Conservation (phyloP, 2,113 vertebrate species). For the Alosa alosa region DNA sequence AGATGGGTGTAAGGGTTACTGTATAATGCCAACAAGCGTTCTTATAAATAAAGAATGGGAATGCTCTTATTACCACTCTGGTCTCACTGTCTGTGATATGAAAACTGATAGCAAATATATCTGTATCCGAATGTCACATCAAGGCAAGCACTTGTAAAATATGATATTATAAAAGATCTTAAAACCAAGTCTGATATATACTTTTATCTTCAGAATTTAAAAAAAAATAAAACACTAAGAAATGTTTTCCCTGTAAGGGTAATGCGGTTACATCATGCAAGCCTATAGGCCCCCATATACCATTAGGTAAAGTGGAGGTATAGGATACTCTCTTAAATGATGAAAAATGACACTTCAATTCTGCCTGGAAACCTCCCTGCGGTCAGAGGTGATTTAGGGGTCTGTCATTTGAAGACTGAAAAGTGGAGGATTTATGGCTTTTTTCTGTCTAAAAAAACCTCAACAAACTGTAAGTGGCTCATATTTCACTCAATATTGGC, state of each 20-base stretch:
- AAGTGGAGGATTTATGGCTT: neutral
- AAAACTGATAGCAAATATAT: neutral
- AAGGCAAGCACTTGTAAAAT: too few relatives aligned
- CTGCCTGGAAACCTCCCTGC: neutral
- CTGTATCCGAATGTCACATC: neutral
- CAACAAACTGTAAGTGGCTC: neutral
- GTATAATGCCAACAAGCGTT: neutral
- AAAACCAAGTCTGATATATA: too few relatives aligned
- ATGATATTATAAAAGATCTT: too few relatives aligned
- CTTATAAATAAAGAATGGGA: neutral
- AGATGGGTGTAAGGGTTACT: neutral
- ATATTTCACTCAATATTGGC: neutral
- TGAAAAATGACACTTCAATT: neutral
- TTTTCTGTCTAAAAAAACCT: neutral
- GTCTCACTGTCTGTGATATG: neutral
- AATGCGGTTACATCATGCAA: neutral
- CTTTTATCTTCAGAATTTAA: too few relatives aligned
- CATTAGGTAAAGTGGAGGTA: neutral
- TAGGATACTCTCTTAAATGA: neutral
- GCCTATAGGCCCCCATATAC: neutral
- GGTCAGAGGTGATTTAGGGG: conserved; percentile 1
- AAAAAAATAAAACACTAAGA: too few relatives aligned
- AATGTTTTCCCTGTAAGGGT: too few relatives aligned
- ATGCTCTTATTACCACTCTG: neutral
- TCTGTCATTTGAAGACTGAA: neutral